Conservation (phyloP, 2,888 invertebrate species). For the Ennomos erosarius region DNA sequence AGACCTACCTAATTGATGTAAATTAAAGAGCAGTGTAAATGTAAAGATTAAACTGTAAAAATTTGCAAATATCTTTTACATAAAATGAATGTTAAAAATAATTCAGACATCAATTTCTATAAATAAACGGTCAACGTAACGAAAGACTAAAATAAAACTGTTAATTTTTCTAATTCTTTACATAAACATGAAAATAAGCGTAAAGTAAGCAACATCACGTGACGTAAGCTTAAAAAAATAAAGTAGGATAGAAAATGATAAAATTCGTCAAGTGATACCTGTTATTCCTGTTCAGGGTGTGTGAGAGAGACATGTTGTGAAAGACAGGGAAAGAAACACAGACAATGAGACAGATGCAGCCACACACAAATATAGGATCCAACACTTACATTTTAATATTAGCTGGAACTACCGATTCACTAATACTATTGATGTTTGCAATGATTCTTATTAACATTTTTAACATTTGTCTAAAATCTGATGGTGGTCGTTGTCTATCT, state of each 20-base stretch:
- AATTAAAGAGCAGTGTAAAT: slow-evolving; percentile 20
- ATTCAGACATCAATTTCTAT: neutral
- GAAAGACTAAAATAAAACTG: slow-evolving; percentile 3
- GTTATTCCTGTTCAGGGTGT: slow-evolving; percentile 82
- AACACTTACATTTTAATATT: slow-evolving; percentile 39
- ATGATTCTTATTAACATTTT: slow-evolving; percentile 8
- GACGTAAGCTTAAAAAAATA: slow-evolving; percentile 68
- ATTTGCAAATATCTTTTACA: slow-evolving; percentile 12
- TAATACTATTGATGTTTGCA: slow-evolving; percentile 31
- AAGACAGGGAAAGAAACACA: slow-evolving; percentile 83
- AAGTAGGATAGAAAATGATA: slow-evolving; percentile 56
- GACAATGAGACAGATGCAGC: slow-evolving; percentile 83
- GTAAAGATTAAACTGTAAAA: slow-evolving; percentile 21
- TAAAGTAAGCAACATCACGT: slow-evolving; percentile 72
- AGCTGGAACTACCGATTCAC: slow-evolving; percentile 30
- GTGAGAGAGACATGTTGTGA: slow-evolving; percentile 83
- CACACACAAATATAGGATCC: slow-evolving; percentile 63
- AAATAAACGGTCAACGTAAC: slow-evolving; percentile 8
- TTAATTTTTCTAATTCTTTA: slow-evolving; percentile 23
- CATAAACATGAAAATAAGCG: slow-evolving; percentile 42
- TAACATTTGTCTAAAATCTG: slow-evolving; percentile 1
- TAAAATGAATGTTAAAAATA: slow-evolving; percentile 30
- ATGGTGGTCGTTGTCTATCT: neutral
- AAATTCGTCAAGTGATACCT: slow-evolving; percentile 75
- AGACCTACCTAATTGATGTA: slow-evolving; percentile 1